Evolutionary conservation across 2,113 vertebrate genomes (phyloP), one percentile per base, ranked within the genome.

Genomic region (Caranx melampygus): DNA sequence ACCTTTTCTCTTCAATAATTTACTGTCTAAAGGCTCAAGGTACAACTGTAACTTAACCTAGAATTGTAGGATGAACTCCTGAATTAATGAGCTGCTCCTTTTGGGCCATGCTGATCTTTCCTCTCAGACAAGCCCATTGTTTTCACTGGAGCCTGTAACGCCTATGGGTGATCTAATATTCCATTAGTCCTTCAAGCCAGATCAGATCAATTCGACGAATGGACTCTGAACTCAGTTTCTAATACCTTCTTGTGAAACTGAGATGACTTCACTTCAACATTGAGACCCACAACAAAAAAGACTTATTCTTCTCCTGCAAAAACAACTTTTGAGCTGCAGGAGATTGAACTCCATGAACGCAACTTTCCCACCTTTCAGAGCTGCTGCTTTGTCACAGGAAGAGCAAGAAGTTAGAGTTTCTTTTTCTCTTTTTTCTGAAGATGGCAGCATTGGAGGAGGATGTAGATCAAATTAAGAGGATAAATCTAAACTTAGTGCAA

Each of bases 221-320:
- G 34, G 60, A 49, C 49, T 47, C 51, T 44, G 15, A 40, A 60
- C 20, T 55, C 33, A 42, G 0, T 60, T 66, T 73, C 18, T 57
- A 34, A 79, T 6, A 49, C 47, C 78, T 72, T 35, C 31, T 45
- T 49, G 37, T 20, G 11, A 81, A 64, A n/a, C 57, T 47, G 31
- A n/a, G 52, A 16, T 59, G 59, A 60, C 37, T 62, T 13, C n/a
- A 60, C 18, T 37, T 57, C 15, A 63, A 59, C 40, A 40, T 20
- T 13, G 20, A 57, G 26, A 31, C 9, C 5, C 52, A 20, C 9
- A 18, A 40, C n/a, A 70, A 6, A 8, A 70, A 42, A 26, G 49
- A 51, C 10, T 2, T 2, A 13, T 62, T 68, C 42, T 18, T 63
- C 58, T 78, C 66, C 9, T 55, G 13, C 13, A 34, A 4, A 69